phyloP scores from a whole-genome alignment of 1,140 invertebrate genomes.

The Thereuonema tuberculata region DNA sequence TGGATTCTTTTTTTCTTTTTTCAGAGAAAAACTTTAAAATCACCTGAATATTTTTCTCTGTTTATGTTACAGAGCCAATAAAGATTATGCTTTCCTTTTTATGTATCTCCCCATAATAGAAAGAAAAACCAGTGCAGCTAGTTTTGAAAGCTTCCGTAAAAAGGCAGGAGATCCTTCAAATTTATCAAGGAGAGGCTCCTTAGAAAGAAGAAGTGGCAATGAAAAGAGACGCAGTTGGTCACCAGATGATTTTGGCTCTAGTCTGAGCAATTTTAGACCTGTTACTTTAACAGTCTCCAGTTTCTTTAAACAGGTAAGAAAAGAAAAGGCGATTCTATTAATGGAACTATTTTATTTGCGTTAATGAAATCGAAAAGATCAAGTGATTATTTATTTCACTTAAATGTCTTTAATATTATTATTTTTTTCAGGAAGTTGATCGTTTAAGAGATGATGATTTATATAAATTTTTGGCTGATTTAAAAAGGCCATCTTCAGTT shows the following conservation, averaged over 20 bases:
- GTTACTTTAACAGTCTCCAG: constrained; percentile 78
- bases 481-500: constrained; percentile 69
- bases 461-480: constrained; percentile 81
- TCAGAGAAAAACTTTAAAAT: no score
- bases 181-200: constrained; percentile 59
- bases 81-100: no score
- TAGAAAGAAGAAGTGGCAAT: constrained; percentile 47
- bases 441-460: constrained; percentile 84
- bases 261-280: constrained; percentile 69
- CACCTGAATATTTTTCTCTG: no score
- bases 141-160: constrained; percentile 59
- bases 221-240: constrained; percentile 61
- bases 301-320: constrained; percentile 47
- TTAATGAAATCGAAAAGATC: no score
- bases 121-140: constrained; percentile 56
- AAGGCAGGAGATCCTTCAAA: constrained; percentile 57
- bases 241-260: constrained; percentile 60
- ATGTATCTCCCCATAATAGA: constrained; percentile 38
- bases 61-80: no score
- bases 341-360: constrained; percentile 4
- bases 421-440: constrained; percentile 56
- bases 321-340: neutral
- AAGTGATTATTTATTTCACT: no score
- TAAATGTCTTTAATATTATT: neutral
- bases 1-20: neutral